phyloP scores from a whole-genome alignment of 2,888 invertebrate genomes.

The Agriopis marginaria region DNA sequence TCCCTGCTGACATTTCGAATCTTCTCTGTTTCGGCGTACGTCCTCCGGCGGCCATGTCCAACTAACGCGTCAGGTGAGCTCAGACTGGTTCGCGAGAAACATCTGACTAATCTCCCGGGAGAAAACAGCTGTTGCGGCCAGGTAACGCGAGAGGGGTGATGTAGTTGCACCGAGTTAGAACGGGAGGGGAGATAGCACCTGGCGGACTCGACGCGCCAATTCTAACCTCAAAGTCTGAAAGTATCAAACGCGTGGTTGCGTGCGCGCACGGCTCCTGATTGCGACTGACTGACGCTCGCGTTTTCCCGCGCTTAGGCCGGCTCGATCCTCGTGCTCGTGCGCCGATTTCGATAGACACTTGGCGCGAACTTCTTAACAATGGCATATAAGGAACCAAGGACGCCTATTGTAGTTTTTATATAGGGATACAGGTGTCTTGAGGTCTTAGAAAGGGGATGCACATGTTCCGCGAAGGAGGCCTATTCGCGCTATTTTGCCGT shows the following conservation, averaged over 20 bases:
- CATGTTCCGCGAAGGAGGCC: constrained; percentile 37
- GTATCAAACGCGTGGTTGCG: constrained; percentile 57
- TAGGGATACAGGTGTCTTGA: constrained; percentile 74
- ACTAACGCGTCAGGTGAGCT: constrained; percentile 77
- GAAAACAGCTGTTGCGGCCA: constrained; percentile 84
- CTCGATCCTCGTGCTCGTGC: constrained; percentile 66
- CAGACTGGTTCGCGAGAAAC: constrained; percentile 81
- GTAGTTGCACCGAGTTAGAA: constrained; percentile 61
- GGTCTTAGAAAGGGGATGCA: constrained; percentile 69
- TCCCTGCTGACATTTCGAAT: constrained; percentile 71
- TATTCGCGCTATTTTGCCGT: constrained; percentile 40
- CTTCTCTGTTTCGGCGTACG: constrained; percentile 81
- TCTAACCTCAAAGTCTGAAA: constrained; percentile 75
- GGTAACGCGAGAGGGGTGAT: constrained; percentile 71
- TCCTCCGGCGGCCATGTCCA: constrained; percentile 79
- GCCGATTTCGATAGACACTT: constrained; percentile 82
- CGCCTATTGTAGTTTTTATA: constrained; percentile 71
- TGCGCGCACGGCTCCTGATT: constrained; percentile 70
- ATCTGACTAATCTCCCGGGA: constrained; percentile 86
- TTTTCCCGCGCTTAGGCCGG: constrained; percentile 74
- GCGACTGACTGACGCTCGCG: constrained; percentile 67
- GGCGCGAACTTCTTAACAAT: constrained; percentile 81
- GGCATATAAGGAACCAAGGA: constrained; percentile 79
- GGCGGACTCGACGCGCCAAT: constrained; percentile 81
- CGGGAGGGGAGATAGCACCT: constrained; percentile 76